Conservation (phyloP, 2,797 vertebrate genomes). For the Myotis myotis region DNA sequence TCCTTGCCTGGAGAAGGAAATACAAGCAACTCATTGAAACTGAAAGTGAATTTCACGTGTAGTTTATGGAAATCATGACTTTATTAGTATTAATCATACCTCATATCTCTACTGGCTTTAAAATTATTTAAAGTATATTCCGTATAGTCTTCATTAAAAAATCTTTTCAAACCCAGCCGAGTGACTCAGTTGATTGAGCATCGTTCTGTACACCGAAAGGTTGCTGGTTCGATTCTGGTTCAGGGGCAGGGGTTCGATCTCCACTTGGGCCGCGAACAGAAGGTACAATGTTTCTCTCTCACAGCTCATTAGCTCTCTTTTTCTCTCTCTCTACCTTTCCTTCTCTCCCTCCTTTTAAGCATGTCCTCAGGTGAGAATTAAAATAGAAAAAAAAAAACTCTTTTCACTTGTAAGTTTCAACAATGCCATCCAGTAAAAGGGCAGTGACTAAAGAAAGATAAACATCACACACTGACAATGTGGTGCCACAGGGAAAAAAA, state of each 20-base stretch:
- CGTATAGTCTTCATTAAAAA: not conserved
- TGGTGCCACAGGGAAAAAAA: not conserved
- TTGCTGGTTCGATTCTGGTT: not conserved
- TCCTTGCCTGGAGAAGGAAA: constrained; percentile 35
- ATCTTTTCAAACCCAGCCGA: not conserved
- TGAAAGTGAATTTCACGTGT: not conserved
- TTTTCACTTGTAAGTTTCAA: not conserved
- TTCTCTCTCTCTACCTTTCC: not conserved
- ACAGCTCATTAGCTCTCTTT: not conserved
- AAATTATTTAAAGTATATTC: not conserved
- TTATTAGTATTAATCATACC: not conserved
- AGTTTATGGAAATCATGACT: not conserved
- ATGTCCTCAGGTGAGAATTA: not conserved
- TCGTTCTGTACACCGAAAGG: not conserved
- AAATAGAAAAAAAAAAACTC: not conserved
- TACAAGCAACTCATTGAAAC: not conserved
- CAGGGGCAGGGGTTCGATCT: not conserved
- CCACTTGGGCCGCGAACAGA: not conserved
- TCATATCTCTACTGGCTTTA: not conserved
- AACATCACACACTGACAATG: not conserved
- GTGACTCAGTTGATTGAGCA: not conserved
- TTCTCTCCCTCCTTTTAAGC: not conserved
- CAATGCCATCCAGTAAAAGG: not conserved
- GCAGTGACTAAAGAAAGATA: not conserved
- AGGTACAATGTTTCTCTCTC: too few relatives aligned